These are phyloP conservation scores for Trematomus loennbergii DNA, from an alignment of 2,113 vertebrate species.

Conservation along the genomic window DNA sequence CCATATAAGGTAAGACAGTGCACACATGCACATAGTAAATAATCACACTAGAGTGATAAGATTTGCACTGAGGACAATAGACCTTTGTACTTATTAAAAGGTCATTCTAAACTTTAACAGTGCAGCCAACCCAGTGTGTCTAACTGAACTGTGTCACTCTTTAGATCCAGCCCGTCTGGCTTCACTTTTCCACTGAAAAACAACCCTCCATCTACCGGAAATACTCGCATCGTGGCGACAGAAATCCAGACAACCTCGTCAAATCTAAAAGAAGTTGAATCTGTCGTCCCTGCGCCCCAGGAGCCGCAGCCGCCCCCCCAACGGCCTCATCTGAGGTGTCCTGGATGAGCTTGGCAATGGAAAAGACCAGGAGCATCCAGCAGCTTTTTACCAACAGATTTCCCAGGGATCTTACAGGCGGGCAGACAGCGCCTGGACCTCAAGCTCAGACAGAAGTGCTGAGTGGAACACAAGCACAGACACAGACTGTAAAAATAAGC, in stretches of 20 bases:
- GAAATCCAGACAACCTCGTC: constrained; percentile 30
- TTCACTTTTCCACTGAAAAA: constrained; percentile 36
- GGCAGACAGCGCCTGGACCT: constrained; percentile 45
- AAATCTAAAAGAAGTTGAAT: constrained; percentile 47
- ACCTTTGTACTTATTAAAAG: constrained; percentile 63
- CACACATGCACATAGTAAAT: constrained; percentile 33
- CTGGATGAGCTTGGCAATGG: constrained; percentile 91
- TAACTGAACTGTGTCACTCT: constrained; percentile 57
- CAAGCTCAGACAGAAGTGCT: constrained; percentile 48
- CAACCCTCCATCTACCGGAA: neutral
- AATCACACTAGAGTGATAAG: constrained; percentile 45
- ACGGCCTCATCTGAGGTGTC: constrained; percentile 77
- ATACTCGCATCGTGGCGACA: neutral
- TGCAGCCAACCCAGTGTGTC: constrained; percentile 32
- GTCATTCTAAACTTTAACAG: constrained; percentile 29
- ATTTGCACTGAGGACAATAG: constrained; percentile 26
- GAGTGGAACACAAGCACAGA: constrained; percentile 24
- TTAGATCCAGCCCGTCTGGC: constrained; percentile 58
- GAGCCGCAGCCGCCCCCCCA: constrained; percentile 44
- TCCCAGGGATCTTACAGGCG: constrained; percentile 67
- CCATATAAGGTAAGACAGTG: constrained; percentile 38
- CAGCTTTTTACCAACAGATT: constrained; percentile 84
- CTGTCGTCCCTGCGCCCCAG: constrained; percentile 2
- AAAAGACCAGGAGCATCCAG: constrained; percentile 88
- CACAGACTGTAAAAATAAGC: constrained; percentile 34